Percentiles rank a stretch among this genome's conserved stretches.
These are phyloP conservation scores for Ostrea edulis DNA, from an alignment of 1,140 invertebrate species.

Conservation along the genomic window DNA sequence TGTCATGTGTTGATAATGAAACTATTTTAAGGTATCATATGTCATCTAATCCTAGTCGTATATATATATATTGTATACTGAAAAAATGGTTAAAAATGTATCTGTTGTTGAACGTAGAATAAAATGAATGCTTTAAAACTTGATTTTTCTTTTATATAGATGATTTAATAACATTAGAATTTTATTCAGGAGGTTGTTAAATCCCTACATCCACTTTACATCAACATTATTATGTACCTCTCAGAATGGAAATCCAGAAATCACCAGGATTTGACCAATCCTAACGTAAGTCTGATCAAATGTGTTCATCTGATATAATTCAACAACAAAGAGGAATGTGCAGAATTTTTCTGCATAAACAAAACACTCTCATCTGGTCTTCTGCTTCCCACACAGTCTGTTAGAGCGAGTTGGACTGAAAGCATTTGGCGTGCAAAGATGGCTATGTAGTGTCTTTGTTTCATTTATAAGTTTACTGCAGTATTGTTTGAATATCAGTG, in stretches of 20 bases:
- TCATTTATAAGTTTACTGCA: too few species aligned
- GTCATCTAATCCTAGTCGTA: neutral
- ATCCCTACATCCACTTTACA: conserved; percentile 4
- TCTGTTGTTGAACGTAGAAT: neutral
- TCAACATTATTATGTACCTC: conserved; percentile 18
- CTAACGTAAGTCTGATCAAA: neutral
- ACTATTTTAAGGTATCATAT: too few species aligned
- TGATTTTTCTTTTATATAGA: neutral
- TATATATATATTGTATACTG: neutral
- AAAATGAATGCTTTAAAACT: neutral
- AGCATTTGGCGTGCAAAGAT: too few species aligned
- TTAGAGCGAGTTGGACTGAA: too few species aligned
- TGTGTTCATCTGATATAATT: neutral
- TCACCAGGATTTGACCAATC: conserved; percentile 1
- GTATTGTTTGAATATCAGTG: too few species aligned
- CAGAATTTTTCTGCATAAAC: neutral
- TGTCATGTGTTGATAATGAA: too few species aligned
- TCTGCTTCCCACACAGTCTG: too few species aligned
- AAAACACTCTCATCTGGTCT: too few species aligned
- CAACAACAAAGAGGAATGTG: neutral
- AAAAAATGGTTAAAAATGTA: neutral
- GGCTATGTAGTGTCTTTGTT: too few species aligned
- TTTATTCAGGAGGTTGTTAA: conserved; percentile 18
- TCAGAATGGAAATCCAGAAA: conserved; percentile 19
- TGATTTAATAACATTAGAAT: neutral